These are phyloP conservation scores for Coelogynopora nodosa DNA, from an alignment of 2,888 invertebrate species.

Conservation along the genomic window DNA sequence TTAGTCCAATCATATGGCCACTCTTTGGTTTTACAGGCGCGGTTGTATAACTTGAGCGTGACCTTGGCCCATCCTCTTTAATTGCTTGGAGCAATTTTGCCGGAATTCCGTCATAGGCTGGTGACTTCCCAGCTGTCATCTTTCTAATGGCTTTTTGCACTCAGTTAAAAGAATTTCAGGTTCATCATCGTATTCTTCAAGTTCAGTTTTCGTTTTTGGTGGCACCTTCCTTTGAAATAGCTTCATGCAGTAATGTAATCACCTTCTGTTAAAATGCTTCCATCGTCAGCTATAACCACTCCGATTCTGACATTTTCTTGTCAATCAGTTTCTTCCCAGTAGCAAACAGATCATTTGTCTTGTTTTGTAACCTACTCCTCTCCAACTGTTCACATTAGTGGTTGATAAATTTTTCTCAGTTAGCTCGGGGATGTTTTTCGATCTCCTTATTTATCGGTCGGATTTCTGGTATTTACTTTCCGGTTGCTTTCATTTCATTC, in stretches of 20 bases:
- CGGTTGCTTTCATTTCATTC: background rate
- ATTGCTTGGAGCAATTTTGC: background rate
- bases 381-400: background rate
- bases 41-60: background rate
- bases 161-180: background rate
- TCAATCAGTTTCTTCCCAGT: background rate
- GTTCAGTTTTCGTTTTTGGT: background rate
- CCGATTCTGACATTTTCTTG: background rate
- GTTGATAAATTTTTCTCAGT: background rate
- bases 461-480: background rate
- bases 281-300: background rate
- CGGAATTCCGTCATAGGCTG: background rate
- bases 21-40: background rate
- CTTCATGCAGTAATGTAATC: background rate
- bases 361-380: background rate
- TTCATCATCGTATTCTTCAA: background rate
- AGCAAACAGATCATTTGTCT: background rate
- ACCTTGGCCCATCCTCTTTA: background rate
- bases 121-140: background rate
- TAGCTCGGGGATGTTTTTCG: background rate
- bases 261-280: background rate
- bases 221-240: conserved; percentile 2
- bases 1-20: background rate
- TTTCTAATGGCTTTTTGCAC: background rate
- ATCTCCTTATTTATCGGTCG: background rate